Evolutionary conservation across 2,113 vertebrate genomes (phyloP).

Genomic region (Tricholaema leucomelas): DNA sequence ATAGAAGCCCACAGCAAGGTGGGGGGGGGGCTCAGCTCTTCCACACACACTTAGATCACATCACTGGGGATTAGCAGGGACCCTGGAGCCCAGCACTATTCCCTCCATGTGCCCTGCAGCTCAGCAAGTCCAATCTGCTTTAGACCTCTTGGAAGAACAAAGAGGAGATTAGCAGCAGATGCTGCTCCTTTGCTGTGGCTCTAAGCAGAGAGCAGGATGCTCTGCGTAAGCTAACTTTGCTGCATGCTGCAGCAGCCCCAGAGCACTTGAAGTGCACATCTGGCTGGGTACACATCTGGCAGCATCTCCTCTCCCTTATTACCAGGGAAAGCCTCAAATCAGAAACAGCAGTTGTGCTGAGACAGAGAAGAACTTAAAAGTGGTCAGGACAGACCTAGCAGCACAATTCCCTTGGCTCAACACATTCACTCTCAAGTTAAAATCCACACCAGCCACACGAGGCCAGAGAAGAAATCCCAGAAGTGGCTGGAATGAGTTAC

Average conservation of each 20-base stretch:
- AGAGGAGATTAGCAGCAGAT: constrained; percentile 28
- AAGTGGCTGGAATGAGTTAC: not conserved
- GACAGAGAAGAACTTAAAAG: not conserved
- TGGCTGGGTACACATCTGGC: constrained; percentile 38
- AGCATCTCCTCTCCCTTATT: not conserved
- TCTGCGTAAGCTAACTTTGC: not conserved
- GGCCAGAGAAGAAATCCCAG: not conserved
- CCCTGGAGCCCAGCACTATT: not conserved
- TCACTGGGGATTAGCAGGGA: not conserved
- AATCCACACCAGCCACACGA: not conserved
- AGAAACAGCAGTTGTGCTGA: not conserved
- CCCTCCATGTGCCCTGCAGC: not conserved
- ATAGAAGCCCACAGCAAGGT: not conserved
- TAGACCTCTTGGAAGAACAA: not conserved
- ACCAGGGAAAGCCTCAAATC: not conserved
- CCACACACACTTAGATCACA: not conserved
- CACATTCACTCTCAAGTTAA: accelerated
- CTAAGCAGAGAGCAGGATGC: not conserved
- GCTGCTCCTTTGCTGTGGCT: not conserved
- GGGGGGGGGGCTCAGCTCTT: not conserved
- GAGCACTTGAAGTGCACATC: not conserved
- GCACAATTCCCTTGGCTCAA: not conserved
- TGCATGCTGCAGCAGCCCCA: not conserved
- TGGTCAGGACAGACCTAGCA: not conserved
- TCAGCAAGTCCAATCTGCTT: not conserved